phyloP scores from a whole-genome alignment of 1,140 invertebrate species.

The Atopsyche davidsoni region DNA sequence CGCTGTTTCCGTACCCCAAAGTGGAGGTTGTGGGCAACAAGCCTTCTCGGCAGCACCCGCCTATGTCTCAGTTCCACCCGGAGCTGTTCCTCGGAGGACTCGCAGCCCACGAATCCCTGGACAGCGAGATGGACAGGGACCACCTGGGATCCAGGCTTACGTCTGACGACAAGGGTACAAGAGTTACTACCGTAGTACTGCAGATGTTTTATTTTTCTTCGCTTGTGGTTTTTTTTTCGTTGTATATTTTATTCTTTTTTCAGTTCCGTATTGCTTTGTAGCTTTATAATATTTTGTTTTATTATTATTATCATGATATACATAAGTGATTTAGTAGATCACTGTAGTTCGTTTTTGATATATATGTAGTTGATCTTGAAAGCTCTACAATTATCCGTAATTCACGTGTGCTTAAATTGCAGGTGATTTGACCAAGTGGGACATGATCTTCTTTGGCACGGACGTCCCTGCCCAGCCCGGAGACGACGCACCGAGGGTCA shows the following conservation, averaged over 20 bases:
- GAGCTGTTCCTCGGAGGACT: slow-evolving; percentile 22
- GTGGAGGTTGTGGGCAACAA: slow-evolving; percentile 29
- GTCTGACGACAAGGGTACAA: slow-evolving; percentile 27
- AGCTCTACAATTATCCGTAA: too few species aligned
- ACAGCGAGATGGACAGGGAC: slow-evolving; percentile 24
- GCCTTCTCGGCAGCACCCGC: slow-evolving; percentile 28
- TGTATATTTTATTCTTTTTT: slow-evolving; percentile 17
- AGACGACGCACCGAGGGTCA: slow-evolving; percentile 35
- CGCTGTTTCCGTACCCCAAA: slow-evolving; percentile 51
- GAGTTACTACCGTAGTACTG: slow-evolving; percentile 1
- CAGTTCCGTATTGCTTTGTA: slow-evolving; percentile 2
- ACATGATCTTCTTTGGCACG: slow-evolving; percentile 73
- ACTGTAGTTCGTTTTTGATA: neutral
- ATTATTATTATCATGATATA: neutral
- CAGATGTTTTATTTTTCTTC: slow-evolving; percentile 11
- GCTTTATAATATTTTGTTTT: slow-evolving; percentile 2
- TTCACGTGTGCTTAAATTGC: too few species aligned
- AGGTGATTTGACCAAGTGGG: slow-evolving; percentile 58
- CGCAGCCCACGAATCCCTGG: slow-evolving; percentile 21
- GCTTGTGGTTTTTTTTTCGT: slow-evolving; percentile 11
- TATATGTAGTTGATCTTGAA: too few species aligned
- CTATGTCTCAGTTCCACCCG: slow-evolving; percentile 27
- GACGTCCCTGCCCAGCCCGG: slow-evolving; percentile 53
- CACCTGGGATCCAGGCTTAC: slow-evolving; percentile 22
- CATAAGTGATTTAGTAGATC: too few species aligned